phyloP scores from a whole-genome alignment of 1,140 invertebrate genomes.

The Acromyrmex charruanus region DNA sequence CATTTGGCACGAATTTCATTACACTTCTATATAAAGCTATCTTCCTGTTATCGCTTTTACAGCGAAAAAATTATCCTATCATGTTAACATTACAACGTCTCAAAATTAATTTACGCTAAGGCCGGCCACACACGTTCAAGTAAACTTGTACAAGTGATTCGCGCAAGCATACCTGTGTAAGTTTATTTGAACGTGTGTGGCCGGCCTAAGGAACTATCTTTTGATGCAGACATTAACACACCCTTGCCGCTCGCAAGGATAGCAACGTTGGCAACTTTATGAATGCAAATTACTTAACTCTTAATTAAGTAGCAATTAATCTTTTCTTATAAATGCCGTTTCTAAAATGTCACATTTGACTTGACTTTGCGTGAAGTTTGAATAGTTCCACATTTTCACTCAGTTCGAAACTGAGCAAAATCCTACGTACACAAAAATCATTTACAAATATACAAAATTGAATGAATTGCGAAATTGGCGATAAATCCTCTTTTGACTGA shows the following conservation, averaged over 20 bases:
- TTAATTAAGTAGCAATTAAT: conserved; percentile 4
- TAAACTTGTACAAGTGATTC: too few species aligned
- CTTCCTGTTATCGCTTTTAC: neutral
- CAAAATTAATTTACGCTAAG: neutral
- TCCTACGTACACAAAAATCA: conserved; percentile 23
- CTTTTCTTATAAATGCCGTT: neutral
- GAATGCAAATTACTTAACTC: neutral
- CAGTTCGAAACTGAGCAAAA: conserved; percentile 23
- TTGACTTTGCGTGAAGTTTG: neutral
- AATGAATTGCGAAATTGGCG: neutral
- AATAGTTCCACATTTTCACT: neutral
- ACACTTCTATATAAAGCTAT: conserved; percentile 19
- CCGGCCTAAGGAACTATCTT: neutral
- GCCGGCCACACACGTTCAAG: too few species aligned
- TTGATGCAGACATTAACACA: conserved; percentile 32
- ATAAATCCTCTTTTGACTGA: neutral
- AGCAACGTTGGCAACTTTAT: conserved; percentile 8
- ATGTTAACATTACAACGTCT: neutral
- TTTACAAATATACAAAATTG: conserved; percentile 37
- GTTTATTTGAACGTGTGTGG: too few species aligned
- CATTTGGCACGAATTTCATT: conserved; percentile 74
- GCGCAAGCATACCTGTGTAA: too few species aligned
- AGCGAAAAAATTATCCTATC: neutral
- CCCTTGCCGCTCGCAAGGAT: conserved; percentile 59
- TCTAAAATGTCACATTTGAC: neutral